Conservation (phyloP, 2,797 vertebrate species). For the Zalophus californianus region DNA sequence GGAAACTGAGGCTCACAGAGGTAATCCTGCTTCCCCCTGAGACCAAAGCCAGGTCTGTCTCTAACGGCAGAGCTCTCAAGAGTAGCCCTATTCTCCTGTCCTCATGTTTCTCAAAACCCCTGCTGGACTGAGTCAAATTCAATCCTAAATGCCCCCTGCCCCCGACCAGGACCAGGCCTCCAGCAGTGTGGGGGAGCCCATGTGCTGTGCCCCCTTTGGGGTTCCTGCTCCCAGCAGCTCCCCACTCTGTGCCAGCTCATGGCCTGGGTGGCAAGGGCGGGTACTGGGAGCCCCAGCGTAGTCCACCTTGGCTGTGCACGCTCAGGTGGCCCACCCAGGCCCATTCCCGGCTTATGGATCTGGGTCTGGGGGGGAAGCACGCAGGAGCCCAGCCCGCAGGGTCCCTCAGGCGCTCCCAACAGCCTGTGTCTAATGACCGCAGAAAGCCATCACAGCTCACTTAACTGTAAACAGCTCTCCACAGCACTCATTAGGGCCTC, state of each 20-base stretch:
- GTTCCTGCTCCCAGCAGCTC: not conserved
- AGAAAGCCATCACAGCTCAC: slow-evolving; percentile 85
- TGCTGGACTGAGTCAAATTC: not conserved
- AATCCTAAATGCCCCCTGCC: not conserved
- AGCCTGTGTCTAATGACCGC: slow-evolving; percentile 79
- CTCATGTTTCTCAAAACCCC: not conserved
- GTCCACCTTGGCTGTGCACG: not conserved
- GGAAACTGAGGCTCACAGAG: not conserved
- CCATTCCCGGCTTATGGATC: not conserved
- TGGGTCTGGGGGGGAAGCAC: not conserved
- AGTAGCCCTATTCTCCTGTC: rapidly evolving
- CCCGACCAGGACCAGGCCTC: not conserved
- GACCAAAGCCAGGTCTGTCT: not conserved
- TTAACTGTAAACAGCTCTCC: slow-evolving; percentile 81
- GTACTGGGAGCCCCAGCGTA: rapidly evolving
- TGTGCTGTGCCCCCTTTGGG: too few relatives aligned
- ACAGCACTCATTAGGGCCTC: slow-evolving; percentile 71
- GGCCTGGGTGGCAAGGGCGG: not conserved
- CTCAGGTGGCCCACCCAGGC: not conserved
- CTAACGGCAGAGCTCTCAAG: rapidly evolving
- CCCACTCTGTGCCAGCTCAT: rapidly evolving
- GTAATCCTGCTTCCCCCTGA: rapidly evolving
- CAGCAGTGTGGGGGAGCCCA: not conserved
- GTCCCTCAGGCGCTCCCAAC: slow-evolving; percentile 56
- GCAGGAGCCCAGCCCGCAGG: not conserved